A percentile compares a stretch with the other conserved stretches of the same genome.
phyloP scores from a whole-genome alignment of 2,797 vertebrate species.

The Acipenser ruthenus region DNA sequence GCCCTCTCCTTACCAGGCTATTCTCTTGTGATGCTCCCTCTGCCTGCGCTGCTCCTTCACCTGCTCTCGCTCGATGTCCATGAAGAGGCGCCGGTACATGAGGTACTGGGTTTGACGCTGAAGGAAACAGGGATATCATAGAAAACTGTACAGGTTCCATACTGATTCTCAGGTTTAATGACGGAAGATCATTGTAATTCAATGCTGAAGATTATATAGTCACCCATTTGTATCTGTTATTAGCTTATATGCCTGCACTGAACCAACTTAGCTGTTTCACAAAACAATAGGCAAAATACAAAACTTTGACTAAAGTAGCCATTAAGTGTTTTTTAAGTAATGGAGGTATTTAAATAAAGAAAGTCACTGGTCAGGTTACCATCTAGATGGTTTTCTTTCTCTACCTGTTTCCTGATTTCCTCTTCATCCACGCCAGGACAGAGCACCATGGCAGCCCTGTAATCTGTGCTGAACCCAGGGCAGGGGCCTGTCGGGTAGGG shows the following conservation, averaged over 20 bases:
- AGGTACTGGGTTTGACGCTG: constrained; percentile 75
- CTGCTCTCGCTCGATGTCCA: constrained; percentile 73
- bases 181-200: no score
- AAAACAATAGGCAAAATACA: no score
- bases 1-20: constrained; percentile 50
- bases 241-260: no score
- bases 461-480: constrained; percentile 21
- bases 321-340: no score
- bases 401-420: constrained; percentile 69
- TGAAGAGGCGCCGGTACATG: constrained; percentile 67
- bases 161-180: no score
- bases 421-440: constrained; percentile 66
- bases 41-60: constrained; percentile 67
- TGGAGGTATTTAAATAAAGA: no score
- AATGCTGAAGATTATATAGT: neutral
- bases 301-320: no score
- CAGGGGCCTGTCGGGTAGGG: constrained; percentile 13
- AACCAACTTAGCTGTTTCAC: no score
- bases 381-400: neutral
- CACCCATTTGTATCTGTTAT: no score
- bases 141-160: no score
- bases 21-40: constrained; percentile 64
- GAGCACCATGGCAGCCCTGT: constrained; percentile 32
- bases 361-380: no score
- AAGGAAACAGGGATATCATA: neutral